Conservation (phyloP, 2,888 invertebrate genomes). For the Chloromyia formosa region DNA sequence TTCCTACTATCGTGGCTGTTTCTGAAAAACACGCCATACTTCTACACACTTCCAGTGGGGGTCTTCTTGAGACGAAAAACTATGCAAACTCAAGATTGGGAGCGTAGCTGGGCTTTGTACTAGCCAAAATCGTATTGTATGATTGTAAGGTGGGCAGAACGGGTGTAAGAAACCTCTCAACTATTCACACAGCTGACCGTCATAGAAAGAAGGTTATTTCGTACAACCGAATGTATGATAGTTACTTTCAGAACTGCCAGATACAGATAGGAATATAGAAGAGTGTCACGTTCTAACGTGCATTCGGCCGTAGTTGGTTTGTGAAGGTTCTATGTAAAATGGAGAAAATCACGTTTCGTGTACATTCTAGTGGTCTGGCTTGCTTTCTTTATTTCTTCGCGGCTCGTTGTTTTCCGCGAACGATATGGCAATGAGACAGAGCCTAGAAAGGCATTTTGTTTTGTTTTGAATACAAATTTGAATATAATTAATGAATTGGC, state of each 20-base stretch:
- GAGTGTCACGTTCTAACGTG: background rate
- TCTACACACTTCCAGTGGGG: background rate
- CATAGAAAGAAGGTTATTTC: background rate
- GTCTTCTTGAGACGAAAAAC: no score
- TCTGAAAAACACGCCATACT: conserved; percentile 28
- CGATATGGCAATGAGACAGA: background rate
- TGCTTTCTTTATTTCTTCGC: background rate
- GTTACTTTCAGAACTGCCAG: background rate
- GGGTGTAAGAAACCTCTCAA: no score
- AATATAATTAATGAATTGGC: background rate
- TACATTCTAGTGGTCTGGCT: background rate
- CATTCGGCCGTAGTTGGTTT: background rate
- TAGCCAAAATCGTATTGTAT: no score
- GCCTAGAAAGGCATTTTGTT: background rate
- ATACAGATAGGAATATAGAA: background rate
- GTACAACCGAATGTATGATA: background rate
- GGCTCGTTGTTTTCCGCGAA: background rate
- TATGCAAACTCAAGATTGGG: no score
- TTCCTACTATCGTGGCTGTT: background rate
- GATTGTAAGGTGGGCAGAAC: no score
- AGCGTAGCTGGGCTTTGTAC: no score
- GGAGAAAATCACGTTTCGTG: background rate
- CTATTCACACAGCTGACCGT: background rate
- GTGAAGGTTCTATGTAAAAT: conserved; percentile 2
- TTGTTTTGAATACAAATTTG: conserved; percentile 2